phyloP scores from a whole-genome alignment of 2,113 vertebrate species.

The Scalopus aquaticus region DNA sequence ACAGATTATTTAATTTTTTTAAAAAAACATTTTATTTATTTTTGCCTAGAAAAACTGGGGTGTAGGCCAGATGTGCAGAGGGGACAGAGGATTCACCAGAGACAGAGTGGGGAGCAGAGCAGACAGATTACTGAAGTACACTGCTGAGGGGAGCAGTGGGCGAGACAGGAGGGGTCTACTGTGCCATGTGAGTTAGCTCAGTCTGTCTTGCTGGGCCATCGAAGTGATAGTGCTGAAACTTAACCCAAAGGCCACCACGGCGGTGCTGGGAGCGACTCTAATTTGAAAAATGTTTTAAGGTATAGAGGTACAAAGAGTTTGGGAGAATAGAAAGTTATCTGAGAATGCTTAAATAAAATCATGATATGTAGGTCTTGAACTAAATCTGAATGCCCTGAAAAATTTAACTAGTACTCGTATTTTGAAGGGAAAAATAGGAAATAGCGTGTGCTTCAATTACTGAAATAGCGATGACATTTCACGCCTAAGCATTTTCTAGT shows the following conservation, averaged over 20 bases:
- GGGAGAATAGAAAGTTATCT: neutral
- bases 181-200: no score
- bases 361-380: neutral
- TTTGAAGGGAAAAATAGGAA: neutral
- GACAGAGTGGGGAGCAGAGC: no score
- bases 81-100: no score
- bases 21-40: no score
- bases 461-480: slow-evolving; percentile 33
- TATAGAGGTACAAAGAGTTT: neutral
- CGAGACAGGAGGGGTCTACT: no score
- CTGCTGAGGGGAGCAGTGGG: no score
- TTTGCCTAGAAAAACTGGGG: no score
- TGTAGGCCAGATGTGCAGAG: no score
- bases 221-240: no score
- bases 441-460: neutral
- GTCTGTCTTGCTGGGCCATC: no score
- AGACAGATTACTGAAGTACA: no score
- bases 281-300: neutral
- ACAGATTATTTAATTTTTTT: neutral
- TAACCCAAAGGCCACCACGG: no score
- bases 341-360: neutral
- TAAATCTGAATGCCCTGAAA: neutral
- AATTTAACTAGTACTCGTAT: neutral
- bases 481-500: neutral
- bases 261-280: neutral